Percentiles rank a stretch among this genome's conserved stretches.
Evolutionary conservation across 2,797 vertebrate genomes (phyloP).

Genomic region (Sebastes itinus): DNA sequence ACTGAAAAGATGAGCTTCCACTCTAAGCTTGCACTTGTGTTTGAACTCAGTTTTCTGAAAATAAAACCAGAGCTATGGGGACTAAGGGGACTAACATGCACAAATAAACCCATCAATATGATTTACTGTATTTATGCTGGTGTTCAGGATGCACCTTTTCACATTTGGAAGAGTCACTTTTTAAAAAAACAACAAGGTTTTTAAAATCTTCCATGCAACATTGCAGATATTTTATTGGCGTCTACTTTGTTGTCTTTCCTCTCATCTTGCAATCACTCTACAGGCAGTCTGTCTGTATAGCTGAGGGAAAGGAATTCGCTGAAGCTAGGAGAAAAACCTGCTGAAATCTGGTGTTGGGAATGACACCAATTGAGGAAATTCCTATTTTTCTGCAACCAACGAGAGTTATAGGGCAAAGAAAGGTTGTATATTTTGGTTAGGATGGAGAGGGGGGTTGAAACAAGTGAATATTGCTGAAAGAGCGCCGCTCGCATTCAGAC

Average conservation of each 20-base stretch:
- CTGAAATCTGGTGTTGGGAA: conserved; percentile 89
- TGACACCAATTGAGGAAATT: conserved; percentile 99
- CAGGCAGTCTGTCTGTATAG: conserved; percentile 83
- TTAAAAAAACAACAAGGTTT: background rate
- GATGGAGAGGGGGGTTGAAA: conserved; percentile 92
- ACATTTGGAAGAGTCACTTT: background rate
- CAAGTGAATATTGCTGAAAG: conserved; percentile 98
- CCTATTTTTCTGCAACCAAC: conserved; percentile 95
- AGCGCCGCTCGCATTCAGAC: conserved; percentile 95
- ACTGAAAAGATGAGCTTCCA: background rate
- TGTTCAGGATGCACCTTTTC: background rate
- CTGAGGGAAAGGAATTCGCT: conserved; percentile 88
- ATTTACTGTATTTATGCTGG: background rate
- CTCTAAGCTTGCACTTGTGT: background rate
- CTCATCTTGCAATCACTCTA: conserved; percentile 67
- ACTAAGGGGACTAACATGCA: background rate
- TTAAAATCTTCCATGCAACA: background rate
- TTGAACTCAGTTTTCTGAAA: background rate
- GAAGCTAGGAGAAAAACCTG: conserved; percentile 88
- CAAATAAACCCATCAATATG: background rate
- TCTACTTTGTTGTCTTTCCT: conserved; percentile 1
- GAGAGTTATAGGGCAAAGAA: conserved; percentile 90
- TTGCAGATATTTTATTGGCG: conserved; percentile 5
- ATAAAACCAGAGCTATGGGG: background rate
- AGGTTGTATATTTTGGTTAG: conserved; percentile 98